Base-by-base conservation (phyloP, 2,888 invertebrate species). In the Caprella mutica region DNA sequence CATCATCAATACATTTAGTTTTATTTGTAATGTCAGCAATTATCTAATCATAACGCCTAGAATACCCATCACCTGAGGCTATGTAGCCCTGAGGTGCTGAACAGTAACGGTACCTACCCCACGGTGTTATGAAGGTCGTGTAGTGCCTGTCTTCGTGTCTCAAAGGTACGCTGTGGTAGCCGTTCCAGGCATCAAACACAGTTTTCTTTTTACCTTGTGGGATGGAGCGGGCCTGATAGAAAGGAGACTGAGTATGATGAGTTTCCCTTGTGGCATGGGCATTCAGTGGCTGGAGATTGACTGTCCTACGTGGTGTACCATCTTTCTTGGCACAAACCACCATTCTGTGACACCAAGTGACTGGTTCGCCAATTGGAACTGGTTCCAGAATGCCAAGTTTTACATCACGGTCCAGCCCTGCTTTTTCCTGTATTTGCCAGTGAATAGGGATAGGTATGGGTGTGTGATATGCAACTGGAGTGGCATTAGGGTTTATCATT, bases 291-390 rank as follows among this genome's bases (percentile, higher is more conserved):
- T 60, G 54, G 19, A 54, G 30, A 17, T 60, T 40, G 1, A 54
- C 54, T 2, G 54, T 56, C 4, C 44, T n/a, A 5, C 39, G 27
- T 2, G 51, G 56, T 12, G 8, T 50, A 5, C 43, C 57, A 3
- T 35, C n/a, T 19, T 51, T 60, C 21, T 57, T 60, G 33, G 56
- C 14, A 5, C 23, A 24, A 14, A 60, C 54, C 44, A 57, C 51
- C 57, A 60, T 57, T 1, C 57, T 4, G 0, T 43, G 21, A 35
- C 53, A 57, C 42, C 52, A 50, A 12, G 52, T 42, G 1, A 48
- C 50, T 8, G 50, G 40, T 12, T 26, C 35, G 35, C 54, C 50
- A 27, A 55, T 24, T 8, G 52, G 40, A 9, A 52, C 40, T 12
- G 52, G 40, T 17, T 52, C 52, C 23, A 40, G 2, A 6, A 52